Percentiles rank a stretch among this genome's conserved stretches.
Conservation (phyloP, 2,797 vertebrate genomes). For the Pangasius macronema region DNA sequence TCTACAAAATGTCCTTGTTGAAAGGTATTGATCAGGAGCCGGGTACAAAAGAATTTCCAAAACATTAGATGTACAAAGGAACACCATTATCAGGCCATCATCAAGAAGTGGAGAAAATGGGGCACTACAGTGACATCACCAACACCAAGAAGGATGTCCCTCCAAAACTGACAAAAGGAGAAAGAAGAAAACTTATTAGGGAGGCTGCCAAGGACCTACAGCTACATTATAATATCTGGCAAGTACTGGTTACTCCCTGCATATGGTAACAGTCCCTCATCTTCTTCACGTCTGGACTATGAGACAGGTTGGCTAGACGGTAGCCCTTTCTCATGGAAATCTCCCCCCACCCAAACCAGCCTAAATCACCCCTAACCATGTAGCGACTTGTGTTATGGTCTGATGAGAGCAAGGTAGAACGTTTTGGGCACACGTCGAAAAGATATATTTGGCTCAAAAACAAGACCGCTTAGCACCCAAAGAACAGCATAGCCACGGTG, state of each 20-base stretch:
- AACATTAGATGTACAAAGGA: background rate
- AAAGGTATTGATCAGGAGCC: background rate
- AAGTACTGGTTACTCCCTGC: background rate
- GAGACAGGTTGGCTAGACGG: background rate
- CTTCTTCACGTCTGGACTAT: background rate
- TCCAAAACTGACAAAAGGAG: background rate
- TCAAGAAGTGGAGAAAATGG: background rate
- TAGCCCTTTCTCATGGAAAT: background rate
- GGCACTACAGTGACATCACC: background rate
- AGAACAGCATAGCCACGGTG: background rate
- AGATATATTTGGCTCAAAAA: background rate
- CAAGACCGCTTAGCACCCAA: no score
- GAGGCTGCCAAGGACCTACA: background rate
- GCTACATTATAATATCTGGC: background rate
- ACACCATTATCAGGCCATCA: background rate
- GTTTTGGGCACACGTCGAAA: background rate
- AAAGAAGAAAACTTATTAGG: background rate
- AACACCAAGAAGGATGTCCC: background rate
- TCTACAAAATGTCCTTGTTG: background rate
- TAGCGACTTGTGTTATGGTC: background rate
- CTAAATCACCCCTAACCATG: background rate
- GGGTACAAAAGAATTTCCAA: background rate
- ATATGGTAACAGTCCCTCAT: background rate
- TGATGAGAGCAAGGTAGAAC: background rate
- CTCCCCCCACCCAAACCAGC: background rate